Base-by-base conservation (phyloP, 2,797 vertebrate species). In the Buphagus erythrorhynchus region DNA sequence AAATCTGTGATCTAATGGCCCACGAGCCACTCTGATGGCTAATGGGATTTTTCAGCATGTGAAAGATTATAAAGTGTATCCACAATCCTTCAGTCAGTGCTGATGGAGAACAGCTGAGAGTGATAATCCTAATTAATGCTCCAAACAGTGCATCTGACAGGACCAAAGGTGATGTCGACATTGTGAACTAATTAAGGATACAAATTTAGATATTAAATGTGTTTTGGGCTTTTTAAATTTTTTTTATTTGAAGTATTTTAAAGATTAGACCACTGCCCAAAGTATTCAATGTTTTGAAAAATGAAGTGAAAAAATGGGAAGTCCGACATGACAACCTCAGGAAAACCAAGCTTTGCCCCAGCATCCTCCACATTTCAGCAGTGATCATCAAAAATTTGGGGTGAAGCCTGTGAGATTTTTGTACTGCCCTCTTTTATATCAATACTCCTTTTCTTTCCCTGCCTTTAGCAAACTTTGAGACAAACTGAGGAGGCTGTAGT, bases 261-360 rank as follows among this genome's bases (percentile, higher is more conserved):
- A 79, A 79, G 26, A 66, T 15, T 49, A 69, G 83, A 58, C 4
- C 20, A 48, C 24, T 69, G 14, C 14, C 40, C 11, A 16, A 66
- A 78, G 8, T 40, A 67, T 22, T 43, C 8, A 46, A 11, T 26
- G 8, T 26, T 65, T 55, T 80, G 24, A 71, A 49, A 61, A 77
- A 10, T 14, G 0, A 52, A 57, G 16, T 24, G 19, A 59, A 80
- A 77, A 73, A n/a, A 7, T 8, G 4, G 2, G 3, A 67, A 77
- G 10, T 33, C 13, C 7, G 2, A 61, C 0, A 0, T 24, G 35
- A 35, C 6, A 57, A 19, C 19, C 4, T 38, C 2, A 3, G 31
- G 68, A 80, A 90, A 88, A 10, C 20, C 15, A 33, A 21, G 16
- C 4, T 79, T 54, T 59, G 19, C 36, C 57, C 7, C 28, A 62